A percentile compares a stretch with the other conserved stretches of the same genome.
Conservation (phyloP, 2,797 vertebrate species). For the Onychomys leucogaster region DNA sequence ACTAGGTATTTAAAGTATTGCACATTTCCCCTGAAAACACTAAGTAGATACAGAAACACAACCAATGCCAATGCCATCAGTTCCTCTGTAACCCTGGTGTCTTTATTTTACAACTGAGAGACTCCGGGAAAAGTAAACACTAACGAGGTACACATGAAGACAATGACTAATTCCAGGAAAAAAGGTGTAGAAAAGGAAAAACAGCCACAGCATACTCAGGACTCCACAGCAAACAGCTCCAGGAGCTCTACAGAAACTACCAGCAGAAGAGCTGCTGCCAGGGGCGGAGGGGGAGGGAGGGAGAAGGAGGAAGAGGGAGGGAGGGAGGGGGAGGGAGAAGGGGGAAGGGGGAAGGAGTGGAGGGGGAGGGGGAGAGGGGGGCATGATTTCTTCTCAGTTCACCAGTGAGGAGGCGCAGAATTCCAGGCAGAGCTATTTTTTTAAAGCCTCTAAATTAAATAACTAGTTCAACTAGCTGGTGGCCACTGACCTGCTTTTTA, state of each 20-base stretch:
- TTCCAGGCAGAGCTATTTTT: not conserved
- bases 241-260: not conserved
- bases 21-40: not conserved
- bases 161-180: slow-evolving; percentile 39
- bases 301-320: no score
- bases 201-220: not conserved
- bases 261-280: not conserved
- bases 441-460: not conserved
- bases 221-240: not conserved
- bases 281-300: not conserved
- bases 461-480: not conserved
- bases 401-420: not conserved
- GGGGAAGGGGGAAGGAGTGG: no score
- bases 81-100: not conserved
- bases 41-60: not conserved
- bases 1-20: not conserved
- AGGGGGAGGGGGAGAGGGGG: not conserved
- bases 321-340: not conserved
- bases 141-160: not conserved
- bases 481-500: not conserved
- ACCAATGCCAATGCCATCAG: not conserved
- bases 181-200: not conserved
- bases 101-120: slow-evolving; percentile 13
- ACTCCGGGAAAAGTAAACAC: slow-evolving; percentile 29
- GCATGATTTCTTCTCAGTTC: not conserved